Conservation (phyloP, 1,140 invertebrate genomes). For the Bicyclus anynana region DNA sequence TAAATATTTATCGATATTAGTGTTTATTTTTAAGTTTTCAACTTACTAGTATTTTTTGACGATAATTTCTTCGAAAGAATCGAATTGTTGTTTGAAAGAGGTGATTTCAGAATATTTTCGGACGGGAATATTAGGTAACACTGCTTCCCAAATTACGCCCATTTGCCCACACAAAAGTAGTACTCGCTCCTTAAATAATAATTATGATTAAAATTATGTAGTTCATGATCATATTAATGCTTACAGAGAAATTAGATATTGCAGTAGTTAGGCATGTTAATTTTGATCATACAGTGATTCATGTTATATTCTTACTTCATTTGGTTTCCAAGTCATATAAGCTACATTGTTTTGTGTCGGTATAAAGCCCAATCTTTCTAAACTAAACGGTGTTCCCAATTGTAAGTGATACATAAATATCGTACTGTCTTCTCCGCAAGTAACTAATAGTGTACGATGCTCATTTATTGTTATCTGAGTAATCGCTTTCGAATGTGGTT, state of each 20-base stretch:
- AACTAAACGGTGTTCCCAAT: constrained; percentile 55
- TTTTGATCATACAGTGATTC: too few relatives aligned
- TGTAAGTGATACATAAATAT: constrained; percentile 82
- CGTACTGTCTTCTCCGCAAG: constrained; percentile 80
- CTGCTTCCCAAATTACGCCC: constrained; percentile 59
- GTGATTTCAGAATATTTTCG: constrained; percentile 55
- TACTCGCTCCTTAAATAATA: constrained; percentile 44
- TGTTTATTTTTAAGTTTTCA: not conserved
- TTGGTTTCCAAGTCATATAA: constrained; percentile 82
- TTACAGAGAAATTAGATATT: too few relatives aligned
- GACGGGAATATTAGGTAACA: constrained; percentile 42
- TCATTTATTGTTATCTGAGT: constrained; percentile 79
- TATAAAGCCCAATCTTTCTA: constrained; percentile 83
- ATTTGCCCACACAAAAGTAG: constrained; percentile 59
- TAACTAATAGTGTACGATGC: constrained; percentile 78
- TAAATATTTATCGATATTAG: not conserved
- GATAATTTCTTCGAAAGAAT: constrained; percentile 51
- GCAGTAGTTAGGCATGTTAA: too few relatives aligned
- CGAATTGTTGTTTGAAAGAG: constrained; percentile 61
- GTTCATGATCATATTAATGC: too few relatives aligned
- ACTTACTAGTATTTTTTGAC: constrained; percentile 68
- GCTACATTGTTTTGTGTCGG: constrained; percentile 78
- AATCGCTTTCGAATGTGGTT: constrained; percentile 82
- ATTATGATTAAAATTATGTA: not conserved
- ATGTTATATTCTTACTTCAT: constrained; percentile 33